Evolutionary conservation across 2,113 vertebrate genomes (phyloP).

Genomic region (Bungarus multicinctus): DNA sequence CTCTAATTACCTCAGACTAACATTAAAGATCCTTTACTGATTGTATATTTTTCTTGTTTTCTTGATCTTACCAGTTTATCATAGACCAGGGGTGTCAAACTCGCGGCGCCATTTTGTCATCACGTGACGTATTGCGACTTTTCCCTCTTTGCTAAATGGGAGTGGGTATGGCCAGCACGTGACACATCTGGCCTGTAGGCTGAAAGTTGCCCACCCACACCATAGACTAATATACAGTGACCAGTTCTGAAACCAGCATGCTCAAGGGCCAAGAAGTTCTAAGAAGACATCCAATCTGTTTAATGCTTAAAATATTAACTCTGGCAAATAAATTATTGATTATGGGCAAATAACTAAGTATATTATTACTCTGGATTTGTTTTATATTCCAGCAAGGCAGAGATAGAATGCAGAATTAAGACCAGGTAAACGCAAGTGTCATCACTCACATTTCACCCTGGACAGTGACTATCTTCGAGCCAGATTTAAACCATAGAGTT

Average conservation of each 20-base stretch:
- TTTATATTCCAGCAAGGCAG: neutral
- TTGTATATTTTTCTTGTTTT: neutral
- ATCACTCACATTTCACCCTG: neutral
- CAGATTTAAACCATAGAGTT: neutral
- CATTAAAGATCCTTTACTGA: neutral
- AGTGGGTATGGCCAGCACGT: too few relatives aligned
- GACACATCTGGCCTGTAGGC: too few relatives aligned
- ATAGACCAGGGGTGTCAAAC: neutral
- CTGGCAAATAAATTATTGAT: neutral
- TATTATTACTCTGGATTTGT: neutral
- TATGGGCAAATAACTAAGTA: neutral
- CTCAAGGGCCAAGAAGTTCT: neutral
- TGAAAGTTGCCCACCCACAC: too few relatives aligned
- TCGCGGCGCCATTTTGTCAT: too few relatives aligned
- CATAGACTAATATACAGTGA: neutral
- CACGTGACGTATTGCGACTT: too few relatives aligned
- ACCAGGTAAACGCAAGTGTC: neutral
- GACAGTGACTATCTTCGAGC: neutral
- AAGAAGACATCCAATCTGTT: neutral
- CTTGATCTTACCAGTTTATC: neutral
- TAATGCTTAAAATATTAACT: neutral
- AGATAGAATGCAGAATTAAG: neutral
- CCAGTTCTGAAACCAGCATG: neutral
- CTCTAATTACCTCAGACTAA: neutral
- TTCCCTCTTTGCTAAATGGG: too few relatives aligned